Conservation (phyloP, 2,888 invertebrate genomes). For the Pseudococcus viburni region DNA sequence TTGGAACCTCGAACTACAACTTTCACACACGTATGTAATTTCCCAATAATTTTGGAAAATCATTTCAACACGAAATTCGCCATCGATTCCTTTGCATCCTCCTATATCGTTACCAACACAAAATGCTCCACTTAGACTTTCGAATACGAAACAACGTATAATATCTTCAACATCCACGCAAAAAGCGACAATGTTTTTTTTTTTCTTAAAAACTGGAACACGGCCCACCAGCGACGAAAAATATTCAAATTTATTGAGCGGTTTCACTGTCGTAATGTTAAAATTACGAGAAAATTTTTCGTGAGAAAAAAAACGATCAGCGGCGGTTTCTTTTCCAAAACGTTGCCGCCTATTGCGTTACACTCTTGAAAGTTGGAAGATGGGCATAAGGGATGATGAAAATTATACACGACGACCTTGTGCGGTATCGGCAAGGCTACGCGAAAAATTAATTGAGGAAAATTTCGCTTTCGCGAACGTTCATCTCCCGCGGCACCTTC, state of each 20-base stretch:
- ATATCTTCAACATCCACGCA: background rate
- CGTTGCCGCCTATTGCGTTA: background rate
- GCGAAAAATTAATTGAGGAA: conserved; percentile 39
- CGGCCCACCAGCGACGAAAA: conserved; percentile 4
- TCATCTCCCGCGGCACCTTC: conserved; percentile 10
- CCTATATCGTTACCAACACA: no score
- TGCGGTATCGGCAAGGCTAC: background rate
- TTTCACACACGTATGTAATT: no score
- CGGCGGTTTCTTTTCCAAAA: background rate
- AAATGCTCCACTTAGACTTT: background rate
- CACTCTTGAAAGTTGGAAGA: background rate
- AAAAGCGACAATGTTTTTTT: background rate
- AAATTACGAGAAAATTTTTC: conserved; percentile 33
- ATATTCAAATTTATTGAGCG: conserved; percentile 34
- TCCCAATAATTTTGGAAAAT: no score
- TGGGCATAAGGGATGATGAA: background rate
- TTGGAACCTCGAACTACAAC: no score
- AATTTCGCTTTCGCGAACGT: conserved; percentile 4
- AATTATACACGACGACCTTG: background rate
- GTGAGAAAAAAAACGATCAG: background rate
- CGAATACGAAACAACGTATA: background rate
- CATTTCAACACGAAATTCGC: no score
- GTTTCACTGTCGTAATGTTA: background rate
- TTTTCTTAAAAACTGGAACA: conserved; percentile 5
- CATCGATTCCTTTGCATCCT: no score